Percentiles rank a stretch among this genome's conserved stretches.
Evolutionary conservation across 1,140 invertebrate genomes (phyloP).

Genomic region (Bicyclus anynana): DNA sequence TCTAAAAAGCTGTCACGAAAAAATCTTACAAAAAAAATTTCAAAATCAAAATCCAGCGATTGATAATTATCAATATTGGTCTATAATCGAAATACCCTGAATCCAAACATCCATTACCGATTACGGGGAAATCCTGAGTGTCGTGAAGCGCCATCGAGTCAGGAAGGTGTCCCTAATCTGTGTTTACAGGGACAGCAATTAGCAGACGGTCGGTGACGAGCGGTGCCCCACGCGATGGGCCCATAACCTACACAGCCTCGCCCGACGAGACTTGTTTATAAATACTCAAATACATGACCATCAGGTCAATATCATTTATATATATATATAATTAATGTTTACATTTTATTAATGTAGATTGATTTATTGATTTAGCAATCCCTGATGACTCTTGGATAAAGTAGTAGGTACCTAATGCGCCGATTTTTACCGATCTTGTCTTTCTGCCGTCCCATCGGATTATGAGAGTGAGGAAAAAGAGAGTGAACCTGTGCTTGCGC

Average conservation of each 20-base stretch:
- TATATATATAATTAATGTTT: too few species aligned
- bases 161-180: conserved; percentile 17
- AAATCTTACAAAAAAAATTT: too few species aligned
- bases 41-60: too few species aligned
- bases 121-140: conserved; percentile 1
- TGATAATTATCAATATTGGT: background rate
- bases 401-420: too few species aligned
- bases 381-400: too few species aligned
- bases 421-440: too few species aligned
- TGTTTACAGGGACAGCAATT: conserved; percentile 25
- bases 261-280: background rate
- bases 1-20: too few species aligned
- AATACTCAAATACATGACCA: background rate
- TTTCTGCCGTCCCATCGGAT: too few species aligned
- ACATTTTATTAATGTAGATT: too few species aligned
- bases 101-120: background rate
- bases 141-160: conserved; percentile 10
- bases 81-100: background rate
- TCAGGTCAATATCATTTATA: background rate
- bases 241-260: background rate
- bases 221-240: conserved; percentile 13
- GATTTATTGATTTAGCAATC: too few species aligned
- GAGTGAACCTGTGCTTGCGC: too few species aligned
- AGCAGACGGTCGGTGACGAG: conserved; percentile 15
- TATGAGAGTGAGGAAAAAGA: too few species aligned